A percentile compares a stretch with the other conserved stretches of the same genome.
Conservation (phyloP, 2,113 vertebrate genomes). For the Oophaga pumilio region DNA sequence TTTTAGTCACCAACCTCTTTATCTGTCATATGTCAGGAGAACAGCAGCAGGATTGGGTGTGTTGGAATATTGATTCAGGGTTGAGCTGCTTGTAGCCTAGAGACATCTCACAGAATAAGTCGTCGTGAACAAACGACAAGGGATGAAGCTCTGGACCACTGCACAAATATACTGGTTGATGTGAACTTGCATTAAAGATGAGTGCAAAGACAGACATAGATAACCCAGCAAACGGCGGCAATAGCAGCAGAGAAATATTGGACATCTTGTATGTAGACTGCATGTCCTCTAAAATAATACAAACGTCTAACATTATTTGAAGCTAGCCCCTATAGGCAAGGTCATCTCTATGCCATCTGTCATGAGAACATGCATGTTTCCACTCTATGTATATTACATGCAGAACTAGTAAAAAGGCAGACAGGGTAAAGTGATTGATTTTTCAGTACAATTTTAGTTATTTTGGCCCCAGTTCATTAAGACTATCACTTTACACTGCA, state of each 20-base stretch:
- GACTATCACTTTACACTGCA: too few species aligned
- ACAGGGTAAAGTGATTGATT: too few species aligned
- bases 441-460: too few species aligned
- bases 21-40: constrained; percentile 41
- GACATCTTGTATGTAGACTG: not conserved
- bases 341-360: constrained; percentile 24
- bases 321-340: constrained; percentile 27
- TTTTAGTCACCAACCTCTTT: constrained; percentile 26
- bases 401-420: too few species aligned
- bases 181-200: not conserved
- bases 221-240: not conserved
- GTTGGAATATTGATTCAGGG: constrained; percentile 47
- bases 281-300: not conserved
- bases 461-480: too few species aligned
- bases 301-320: not conserved
- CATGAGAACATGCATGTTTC: not conserved
- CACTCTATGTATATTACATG: not conserved
- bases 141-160: constrained; percentile 12
- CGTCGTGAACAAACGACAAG: constrained; percentile 2
- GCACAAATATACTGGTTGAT: not conserved
- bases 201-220: not conserved
- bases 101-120: constrained; percentile 29
- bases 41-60: constrained; percentile 35
- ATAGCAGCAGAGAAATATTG: not conserved
- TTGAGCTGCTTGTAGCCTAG: constrained; percentile 30